A percentile compares a stretch with the other conserved stretches of the same genome.
These are phyloP conservation scores for Chymomyza caudatula DNA, from an alignment of 2,888 invertebrate genomes.

Conservation along the genomic window DNA sequence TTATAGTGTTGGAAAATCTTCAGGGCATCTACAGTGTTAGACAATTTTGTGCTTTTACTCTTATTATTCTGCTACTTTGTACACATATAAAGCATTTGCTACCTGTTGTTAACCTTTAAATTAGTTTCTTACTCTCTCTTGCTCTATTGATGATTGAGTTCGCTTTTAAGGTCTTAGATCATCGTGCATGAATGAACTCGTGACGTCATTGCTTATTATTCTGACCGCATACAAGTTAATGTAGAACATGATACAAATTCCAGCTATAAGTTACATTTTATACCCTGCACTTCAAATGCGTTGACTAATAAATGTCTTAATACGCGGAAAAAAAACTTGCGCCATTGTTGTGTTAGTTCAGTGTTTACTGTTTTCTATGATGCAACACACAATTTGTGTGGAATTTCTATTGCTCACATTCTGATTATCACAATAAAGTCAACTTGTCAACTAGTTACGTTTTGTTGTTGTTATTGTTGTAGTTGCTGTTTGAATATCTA, in stretches of 20 bases:
- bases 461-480: too few species aligned
- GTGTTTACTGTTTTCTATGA: neutral
- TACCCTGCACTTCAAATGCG: neutral
- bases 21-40: too few species aligned
- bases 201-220: neutral
- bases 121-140: neutral
- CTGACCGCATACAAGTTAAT: neutral
- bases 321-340: neutral
- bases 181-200: neutral
- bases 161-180: neutral
- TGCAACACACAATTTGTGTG: slow-evolving; percentile 1
- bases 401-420: neutral
- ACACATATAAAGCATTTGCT: too few species aligned
- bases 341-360: neutral
- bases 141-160: neutral
- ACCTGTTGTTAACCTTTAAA: neutral
- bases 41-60: too few species aligned
- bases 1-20: too few species aligned
- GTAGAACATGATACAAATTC: neutral
- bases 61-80: too few species aligned
- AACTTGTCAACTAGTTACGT: neutral
- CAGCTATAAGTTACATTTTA: neutral
- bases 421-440: neutral
- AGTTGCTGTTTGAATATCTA: too few species aligned
- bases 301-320: neutral